Base-by-base conservation (phyloP, 2,797 vertebrate genomes). In the Fringilla coelebs region DNA sequence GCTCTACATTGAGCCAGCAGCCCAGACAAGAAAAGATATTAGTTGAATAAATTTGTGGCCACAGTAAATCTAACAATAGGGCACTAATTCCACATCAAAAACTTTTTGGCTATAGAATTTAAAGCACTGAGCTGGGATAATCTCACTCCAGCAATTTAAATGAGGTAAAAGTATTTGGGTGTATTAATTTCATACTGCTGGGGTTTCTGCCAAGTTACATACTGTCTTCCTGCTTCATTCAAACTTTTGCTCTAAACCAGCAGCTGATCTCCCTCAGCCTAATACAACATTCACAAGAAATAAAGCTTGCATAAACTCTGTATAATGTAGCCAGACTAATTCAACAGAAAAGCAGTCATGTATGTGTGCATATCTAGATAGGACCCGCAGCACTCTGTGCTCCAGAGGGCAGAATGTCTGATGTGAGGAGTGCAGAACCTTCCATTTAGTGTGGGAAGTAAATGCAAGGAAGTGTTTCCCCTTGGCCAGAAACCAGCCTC, bases 51-150 rank as follows among this genome's bases (percentile, higher is more conserved):
- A 58, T 58, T 61, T 73, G 54, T 73, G 55, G 31, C 60, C 51
- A 65, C 71, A 62, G 46, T 91, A 62, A 58, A 58, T 49, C n/a
- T 58, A 73, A 76, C 36, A 65, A 75, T 46, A 51, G 17, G 46
- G 17, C 13, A 40, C 5, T 87, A 82, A 91, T 81, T 91, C 78
- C 51, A 91, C 48, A 85, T 89, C 60, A 94, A 91, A 94, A 78
- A 38, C 29, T 57, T 72, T 68, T 92, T 5, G 2, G 21, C 41
- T 68, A 46, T 40, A 75, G 78, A 63, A 73, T 89, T 74, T 68
- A 91, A 87, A 85, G 15, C 14, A 51, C 51, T 51, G 55, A 93
- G 36, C 46, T 11, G 38, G 55, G 78, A 82, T 89, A 94, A 92
- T 85, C 73, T 86, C 45, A 34, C 36, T 79, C 43, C 48, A 76